These are phyloP conservation scores for Microplitis mediator DNA, from an alignment of 1,140 invertebrate genomes.

Conservation along the genomic window DNA sequence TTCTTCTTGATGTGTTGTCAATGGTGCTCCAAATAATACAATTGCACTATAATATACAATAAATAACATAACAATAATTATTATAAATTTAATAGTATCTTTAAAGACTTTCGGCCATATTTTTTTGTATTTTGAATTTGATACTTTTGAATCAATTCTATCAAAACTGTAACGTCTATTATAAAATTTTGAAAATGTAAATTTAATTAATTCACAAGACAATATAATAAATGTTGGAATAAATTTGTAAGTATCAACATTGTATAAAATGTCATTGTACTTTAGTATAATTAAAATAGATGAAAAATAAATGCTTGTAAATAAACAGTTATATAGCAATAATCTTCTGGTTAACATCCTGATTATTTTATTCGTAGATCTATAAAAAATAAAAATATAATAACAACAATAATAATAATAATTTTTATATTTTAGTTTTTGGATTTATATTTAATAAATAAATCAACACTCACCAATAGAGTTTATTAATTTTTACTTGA, in stretches of 20 bases:
- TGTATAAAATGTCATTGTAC: constrained; percentile 52
- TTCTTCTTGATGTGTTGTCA: constrained; percentile 70
- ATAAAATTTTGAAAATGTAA: constrained; percentile 48
- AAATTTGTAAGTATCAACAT: constrained; percentile 50
- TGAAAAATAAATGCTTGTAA: constrained; percentile 57
- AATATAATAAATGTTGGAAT: constrained; percentile 50
- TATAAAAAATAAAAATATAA: no score
- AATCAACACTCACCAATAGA: no score
- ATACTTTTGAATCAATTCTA: constrained; percentile 35
- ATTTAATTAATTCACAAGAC: constrained; percentile 54
- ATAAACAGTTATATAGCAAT: constrained; percentile 52
- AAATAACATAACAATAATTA: constrained; percentile 44
- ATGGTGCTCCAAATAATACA: constrained; percentile 78
- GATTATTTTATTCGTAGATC: no score
- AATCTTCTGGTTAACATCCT: constrained; percentile 46
- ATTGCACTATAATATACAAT: constrained; percentile 67
- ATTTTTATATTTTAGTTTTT: no score
- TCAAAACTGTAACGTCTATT: constrained; percentile 35
- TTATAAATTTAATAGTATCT: constrained; percentile 52
- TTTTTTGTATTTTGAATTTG: constrained; percentile 40
- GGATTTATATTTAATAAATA: no score
- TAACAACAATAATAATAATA: no score
- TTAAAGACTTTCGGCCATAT: constrained; percentile 40
- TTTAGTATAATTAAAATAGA: constrained; percentile 53
- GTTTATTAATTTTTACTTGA: no score